These are phyloP conservation scores for Chrosomus eos DNA, from an alignment of 2,797 vertebrate species.

Conservation along the genomic window DNA sequence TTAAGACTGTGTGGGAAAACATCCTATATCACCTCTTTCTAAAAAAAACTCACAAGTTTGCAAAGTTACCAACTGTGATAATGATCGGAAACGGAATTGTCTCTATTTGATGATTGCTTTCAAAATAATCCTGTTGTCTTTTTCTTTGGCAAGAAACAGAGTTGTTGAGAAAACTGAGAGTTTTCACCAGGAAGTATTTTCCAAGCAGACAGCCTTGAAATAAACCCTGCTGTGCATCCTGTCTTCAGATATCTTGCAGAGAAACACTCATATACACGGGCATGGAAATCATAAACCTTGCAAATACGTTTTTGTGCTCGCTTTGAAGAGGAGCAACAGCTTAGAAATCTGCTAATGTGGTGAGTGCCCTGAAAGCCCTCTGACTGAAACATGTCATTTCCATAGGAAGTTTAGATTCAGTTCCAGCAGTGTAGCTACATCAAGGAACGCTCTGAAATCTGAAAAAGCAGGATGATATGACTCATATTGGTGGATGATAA, in stretches of 20 bases:
- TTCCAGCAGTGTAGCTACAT: constrained; percentile 54
- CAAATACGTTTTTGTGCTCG: constrained; percentile 24
- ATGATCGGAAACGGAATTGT: background rate
- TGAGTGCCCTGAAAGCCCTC: constrained; percentile 45
- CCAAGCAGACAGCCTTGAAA: constrained; percentile 49
- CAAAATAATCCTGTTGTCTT: background rate
- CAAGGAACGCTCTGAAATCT: constrained; percentile 52
- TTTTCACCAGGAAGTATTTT: constrained; percentile 37
- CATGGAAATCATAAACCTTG: constrained; percentile 35
- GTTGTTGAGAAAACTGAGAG: constrained; percentile 40
- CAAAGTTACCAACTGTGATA: background rate
- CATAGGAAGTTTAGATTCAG: constrained; percentile 47
- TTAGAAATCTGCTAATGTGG: constrained; percentile 54
- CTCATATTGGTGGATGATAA: constrained; percentile 48
- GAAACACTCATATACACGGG: constrained; percentile 10
- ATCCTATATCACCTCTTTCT: background rate
- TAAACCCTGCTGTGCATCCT: constrained; percentile 47
- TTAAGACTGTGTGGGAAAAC: background rate
- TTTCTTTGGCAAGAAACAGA: constrained; percentile 3
- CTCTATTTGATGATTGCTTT: constrained; percentile 21
- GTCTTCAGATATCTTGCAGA: constrained; percentile 34
- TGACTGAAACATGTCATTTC: constrained; percentile 2
- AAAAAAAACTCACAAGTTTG: background rate
- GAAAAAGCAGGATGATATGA: constrained; percentile 45
- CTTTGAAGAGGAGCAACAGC: constrained; percentile 49